phyloP scores from a whole-genome alignment of 2,113 vertebrate species.

The Halcyon malimbica region DNA sequence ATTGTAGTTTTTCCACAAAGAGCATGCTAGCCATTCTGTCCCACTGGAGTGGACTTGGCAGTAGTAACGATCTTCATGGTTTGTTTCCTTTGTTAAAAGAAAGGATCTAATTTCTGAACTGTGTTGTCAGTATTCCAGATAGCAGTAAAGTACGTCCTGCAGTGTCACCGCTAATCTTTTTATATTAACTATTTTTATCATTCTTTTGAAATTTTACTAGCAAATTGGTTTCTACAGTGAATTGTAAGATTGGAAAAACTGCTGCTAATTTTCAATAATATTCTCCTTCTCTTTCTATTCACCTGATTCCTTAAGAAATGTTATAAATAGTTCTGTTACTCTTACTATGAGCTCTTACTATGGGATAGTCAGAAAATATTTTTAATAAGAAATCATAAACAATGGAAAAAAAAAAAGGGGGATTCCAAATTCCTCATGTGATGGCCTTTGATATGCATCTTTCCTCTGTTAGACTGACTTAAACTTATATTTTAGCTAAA shows the following conservation, averaged over 20 bases:
- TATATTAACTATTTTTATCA: background rate
- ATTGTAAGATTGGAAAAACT: background rate
- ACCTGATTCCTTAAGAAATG: background rate
- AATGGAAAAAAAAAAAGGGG: background rate
- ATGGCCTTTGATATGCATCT: background rate
- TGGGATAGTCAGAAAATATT: background rate
- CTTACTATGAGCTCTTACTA: background rate
- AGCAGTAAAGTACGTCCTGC: background rate
- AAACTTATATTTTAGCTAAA: background rate
- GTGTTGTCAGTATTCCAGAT: background rate
- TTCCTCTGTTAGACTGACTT: background rate
- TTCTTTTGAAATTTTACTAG: background rate
- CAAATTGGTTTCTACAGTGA: background rate
- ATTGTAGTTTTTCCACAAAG: background rate
- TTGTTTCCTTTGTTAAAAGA: background rate
- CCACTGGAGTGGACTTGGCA: background rate
- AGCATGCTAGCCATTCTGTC: rapidly evolving
- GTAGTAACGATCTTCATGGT: background rate
- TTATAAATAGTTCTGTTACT: background rate
- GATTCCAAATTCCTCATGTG: background rate
- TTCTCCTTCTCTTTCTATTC: background rate
- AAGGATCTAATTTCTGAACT: background rate
- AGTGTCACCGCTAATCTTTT: background rate
- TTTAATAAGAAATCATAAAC: background rate
- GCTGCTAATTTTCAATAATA: background rate